Percentiles rank a stretch among this genome's conserved stretches.
Evolutionary conservation across 2,113 vertebrate genomes (phyloP).

Genomic region (Platysternon megacephalum): DNA sequence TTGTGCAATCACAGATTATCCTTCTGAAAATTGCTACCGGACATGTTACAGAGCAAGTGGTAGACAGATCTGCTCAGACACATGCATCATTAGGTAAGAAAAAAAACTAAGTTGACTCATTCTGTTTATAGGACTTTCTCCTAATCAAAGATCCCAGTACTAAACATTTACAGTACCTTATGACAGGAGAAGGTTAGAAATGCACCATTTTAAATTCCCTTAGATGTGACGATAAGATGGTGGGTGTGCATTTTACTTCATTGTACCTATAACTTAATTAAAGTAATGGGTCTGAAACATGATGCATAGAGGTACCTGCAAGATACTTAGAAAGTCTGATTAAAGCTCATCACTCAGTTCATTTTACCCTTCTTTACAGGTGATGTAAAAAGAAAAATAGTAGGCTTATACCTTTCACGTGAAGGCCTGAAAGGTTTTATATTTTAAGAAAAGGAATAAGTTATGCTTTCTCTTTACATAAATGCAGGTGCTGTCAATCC

Average conservation of each 20-base stretch:
- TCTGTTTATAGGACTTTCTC: too few species aligned
- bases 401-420: background rate
- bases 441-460: background rate
- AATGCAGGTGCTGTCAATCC: background rate
- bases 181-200: background rate
- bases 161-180: background rate
- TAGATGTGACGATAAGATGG: background rate
- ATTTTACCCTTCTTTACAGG: background rate
- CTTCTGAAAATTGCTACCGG: background rate
- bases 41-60: background rate
- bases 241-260: background rate
- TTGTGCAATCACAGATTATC: constrained; percentile 31
- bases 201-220: background rate
- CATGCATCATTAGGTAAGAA: background rate
- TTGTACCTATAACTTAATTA: background rate
- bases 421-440: background rate
- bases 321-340: background rate
- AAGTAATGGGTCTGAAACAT: background rate
- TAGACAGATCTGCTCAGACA: background rate
- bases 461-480: background rate
- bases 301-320: background rate
- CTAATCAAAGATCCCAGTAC: too few species aligned
- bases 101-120: background rate
- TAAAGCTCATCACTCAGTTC: background rate
- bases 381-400: background rate